Evolutionary conservation across 2,797 vertebrate genomes (phyloP).

Genomic region (Oreochromis mossambicus): DNA sequence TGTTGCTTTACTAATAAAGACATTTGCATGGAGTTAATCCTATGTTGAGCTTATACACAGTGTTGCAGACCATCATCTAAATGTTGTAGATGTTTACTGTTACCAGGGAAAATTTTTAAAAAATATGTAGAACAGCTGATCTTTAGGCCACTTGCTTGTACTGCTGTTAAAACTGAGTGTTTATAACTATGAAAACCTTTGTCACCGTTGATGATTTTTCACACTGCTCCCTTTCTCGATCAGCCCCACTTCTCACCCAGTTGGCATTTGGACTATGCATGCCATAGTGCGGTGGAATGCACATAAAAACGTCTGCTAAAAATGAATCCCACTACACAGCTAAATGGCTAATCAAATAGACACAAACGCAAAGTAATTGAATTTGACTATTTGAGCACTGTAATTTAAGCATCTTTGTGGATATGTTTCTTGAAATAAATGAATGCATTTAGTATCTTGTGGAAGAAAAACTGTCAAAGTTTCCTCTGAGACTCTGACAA

Average conservation of each 20-base stretch:
- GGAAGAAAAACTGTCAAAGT: constrained; percentile 36
- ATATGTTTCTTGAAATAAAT: constrained; percentile 13
- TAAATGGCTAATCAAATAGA: background rate
- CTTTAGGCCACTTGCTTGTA: background rate
- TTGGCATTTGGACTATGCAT: background rate
- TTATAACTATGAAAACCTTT: background rate
- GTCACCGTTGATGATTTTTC: background rate
- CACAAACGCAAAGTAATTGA: background rate
- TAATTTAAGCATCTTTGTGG: background rate
- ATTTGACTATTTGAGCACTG: constrained; percentile 3
- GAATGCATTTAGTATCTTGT: background rate
- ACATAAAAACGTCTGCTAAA: background rate
- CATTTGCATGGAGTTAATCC: background rate
- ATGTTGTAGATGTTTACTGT: background rate
- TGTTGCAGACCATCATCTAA: background rate
- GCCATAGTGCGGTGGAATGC: background rate
- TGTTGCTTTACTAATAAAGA: background rate
- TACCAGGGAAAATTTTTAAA: no score
- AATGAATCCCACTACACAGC: background rate
- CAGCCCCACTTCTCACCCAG: background rate
- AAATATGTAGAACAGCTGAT: background rate
- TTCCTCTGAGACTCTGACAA: constrained; percentile 43
- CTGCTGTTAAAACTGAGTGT: background rate
- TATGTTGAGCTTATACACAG: background rate
- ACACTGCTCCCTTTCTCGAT: background rate